Evolutionary conservation across 2,113 vertebrate genomes (phyloP), one percentile per base, ranked within the genome.

Genomic region (Thomomys bottae): DNA sequence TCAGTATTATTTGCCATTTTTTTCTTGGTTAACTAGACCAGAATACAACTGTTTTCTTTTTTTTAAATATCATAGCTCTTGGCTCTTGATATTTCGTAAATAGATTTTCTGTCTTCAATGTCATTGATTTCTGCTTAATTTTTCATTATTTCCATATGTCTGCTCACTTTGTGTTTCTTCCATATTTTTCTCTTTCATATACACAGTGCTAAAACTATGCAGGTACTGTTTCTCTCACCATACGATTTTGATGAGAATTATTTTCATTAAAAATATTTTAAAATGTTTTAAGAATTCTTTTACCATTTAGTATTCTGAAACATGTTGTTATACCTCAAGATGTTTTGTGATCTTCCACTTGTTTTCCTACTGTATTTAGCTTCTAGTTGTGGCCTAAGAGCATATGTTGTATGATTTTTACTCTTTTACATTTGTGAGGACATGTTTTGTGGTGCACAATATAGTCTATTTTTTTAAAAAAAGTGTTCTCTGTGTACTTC

Each of bases 211-310:
- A 40, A n/a, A 84, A 40, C n/a, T 61, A 54, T 40, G 66, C 61
- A 61, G 36, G 1, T 28, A 76, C 30, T 59, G 17, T 7, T 70
- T 91, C 36, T 4, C 32, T 40, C 42, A 57, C 42, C 30, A 12
- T 6, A 32, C 9, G n/a, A 42, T 30, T 86, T 89, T 76, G 26
- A 66, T 32, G 75, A 40, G n/a, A 21, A n/a, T 0, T 34, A 40
- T 76, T 85, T 87, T 90, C 23, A 34, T 80, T 73, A 61, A 79
- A 76, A 91, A n/a, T 54, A 75, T 34, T 92, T 80, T 42, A 30
- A 45, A 28, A 40, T 28, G 57, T 89, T 28, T 81, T 68, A 21
- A 88, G 20, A 11, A 30, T 82, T 61, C 3, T 28, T 63, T 57
- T 57, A 30, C 20, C 32, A 38, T 59, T 26, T 42, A 30, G 71